Conservation (phyloP, 1,140 invertebrate genomes). For the Pissodes strobi region DNA sequence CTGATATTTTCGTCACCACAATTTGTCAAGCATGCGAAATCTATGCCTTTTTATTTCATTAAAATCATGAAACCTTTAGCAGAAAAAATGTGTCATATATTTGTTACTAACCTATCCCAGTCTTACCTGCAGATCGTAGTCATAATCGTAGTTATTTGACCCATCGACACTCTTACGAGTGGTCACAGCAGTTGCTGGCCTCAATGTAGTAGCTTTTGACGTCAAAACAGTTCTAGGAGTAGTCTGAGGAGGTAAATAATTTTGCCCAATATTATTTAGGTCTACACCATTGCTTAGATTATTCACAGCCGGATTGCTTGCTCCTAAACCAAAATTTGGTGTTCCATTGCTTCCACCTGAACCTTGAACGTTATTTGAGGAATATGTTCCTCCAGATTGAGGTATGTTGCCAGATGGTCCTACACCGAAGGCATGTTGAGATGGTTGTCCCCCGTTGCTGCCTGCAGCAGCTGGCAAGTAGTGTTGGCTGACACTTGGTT, state of each 20-base stretch:
- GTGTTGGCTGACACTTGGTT: not conserved
- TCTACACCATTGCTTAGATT: too few species aligned
- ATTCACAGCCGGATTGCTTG: too few species aligned
- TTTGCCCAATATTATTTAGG: not conserved
- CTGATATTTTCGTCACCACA: too few species aligned
- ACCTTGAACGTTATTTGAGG: not conserved
- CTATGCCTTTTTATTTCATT: too few species aligned
- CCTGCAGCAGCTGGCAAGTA: conserved; percentile 5
- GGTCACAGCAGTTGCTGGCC: not conserved
- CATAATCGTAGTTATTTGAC: conserved; percentile 18
- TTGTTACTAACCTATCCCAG: too few species aligned
- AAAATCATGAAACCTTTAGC: too few species aligned
- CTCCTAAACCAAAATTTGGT: not conserved
- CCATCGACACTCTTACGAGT: not conserved
- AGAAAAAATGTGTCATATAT: too few species aligned
- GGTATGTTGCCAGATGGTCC: too few species aligned
- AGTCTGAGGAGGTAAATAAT: conserved; percentile 6
- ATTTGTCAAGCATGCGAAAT: too few species aligned
- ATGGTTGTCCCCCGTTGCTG: not conserved
- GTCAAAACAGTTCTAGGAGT: not conserved
- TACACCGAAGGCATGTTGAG: not conserved
- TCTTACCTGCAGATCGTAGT: conserved; percentile 15
- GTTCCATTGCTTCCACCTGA: not conserved
- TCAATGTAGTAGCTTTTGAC: not conserved
- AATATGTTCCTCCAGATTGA: not conserved